Conservation (phyloP, 2,797 vertebrate genomes). For the Phylloscopus collybita region DNA sequence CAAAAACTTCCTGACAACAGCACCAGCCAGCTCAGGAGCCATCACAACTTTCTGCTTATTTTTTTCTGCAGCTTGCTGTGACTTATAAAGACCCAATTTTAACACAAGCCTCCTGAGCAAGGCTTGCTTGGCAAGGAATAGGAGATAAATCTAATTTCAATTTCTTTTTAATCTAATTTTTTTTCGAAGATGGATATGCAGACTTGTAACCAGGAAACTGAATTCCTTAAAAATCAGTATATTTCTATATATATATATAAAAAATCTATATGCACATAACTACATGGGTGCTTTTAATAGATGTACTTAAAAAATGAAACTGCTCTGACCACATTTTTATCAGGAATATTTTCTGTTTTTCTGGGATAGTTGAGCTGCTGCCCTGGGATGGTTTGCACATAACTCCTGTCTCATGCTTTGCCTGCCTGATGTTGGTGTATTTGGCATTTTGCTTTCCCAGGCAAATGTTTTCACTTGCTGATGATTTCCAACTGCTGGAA, state of each 20-base stretch:
- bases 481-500: not conserved
- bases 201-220: not conserved
- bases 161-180: no score
- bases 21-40: not conserved
- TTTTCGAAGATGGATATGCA: not conserved
- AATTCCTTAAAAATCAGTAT: not conserved
- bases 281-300: not conserved
- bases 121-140: not conserved
- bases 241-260: not conserved
- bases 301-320: not conserved
- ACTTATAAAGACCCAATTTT: not conserved
- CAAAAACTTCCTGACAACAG: not conserved
- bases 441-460: not conserved
- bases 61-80: not conserved
- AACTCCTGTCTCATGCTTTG: not conserved
- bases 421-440: not conserved
- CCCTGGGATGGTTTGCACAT: not conserved
- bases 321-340: not conserved
- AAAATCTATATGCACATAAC: fast-evolving
- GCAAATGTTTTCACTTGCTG: not conserved
- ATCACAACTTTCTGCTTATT: not conserved
- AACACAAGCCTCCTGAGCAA: not conserved
- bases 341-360: not conserved
- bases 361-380: not conserved
- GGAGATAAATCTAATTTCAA: not conserved